Base-by-base conservation (phyloP, 2,113 vertebrate species). In the Etia nguti region DNA sequence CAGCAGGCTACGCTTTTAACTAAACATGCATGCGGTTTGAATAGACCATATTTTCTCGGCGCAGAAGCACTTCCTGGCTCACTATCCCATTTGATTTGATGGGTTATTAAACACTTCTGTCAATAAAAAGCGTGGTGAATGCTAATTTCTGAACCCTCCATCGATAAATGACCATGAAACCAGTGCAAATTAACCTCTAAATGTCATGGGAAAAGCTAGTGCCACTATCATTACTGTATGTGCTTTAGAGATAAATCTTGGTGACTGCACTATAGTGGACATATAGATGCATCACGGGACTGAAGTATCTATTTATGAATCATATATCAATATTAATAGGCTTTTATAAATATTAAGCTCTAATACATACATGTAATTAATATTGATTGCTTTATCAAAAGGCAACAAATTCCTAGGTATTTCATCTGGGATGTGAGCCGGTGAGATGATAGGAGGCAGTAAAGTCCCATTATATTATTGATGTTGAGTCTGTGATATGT, bases 81-180 rank as follows among this genome's bases (percentile, higher is more conserved):
- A 68, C 92, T 90, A 86, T 93, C 91, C 92, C 91, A 89, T 94
- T 95, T 94, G 95, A 96, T 95, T 94, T 95, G 95, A 95, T 93
- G 94, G 92, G 90, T 95, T 96, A 96, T 96, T 96, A 96, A 96
- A 95, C 95, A 96, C 95, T 93, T 95, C 93, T 96, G 95, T 97
- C 96, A 96, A 96, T 96, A 95, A 95, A 94, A 94, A 95, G 94
- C 94, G 95, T 96, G 96, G 95, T 93, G 94, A 96, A 96, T 97
- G 95, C 91, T 96, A 96, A 96, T 96, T 96, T 95, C 92, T 83
- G 87, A 92, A 90, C 84, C 92, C 88, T 84, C 95, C 92, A 90
- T 96, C 94, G 91, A 95, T 97, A 96, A 96, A 93, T 95, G 94
- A 95, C 96, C 95, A 95, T 96, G 96, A 96, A 96, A 95, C 91